Conservation (phyloP, 2,888 invertebrate genomes). For the Polyommatus icarus region DNA sequence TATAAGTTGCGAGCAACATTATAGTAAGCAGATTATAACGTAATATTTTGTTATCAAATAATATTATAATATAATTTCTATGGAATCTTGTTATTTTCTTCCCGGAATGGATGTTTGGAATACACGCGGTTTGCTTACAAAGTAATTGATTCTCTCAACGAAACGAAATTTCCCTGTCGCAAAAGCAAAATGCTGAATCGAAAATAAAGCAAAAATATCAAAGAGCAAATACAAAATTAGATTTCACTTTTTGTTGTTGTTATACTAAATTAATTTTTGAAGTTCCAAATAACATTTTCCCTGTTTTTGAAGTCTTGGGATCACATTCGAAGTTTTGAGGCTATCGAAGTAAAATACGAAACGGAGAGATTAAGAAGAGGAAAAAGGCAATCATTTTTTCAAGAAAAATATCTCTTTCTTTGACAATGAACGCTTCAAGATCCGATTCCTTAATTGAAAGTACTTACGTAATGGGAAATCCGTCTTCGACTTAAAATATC, state of each 20-base stretch:
- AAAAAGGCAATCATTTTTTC: neutral
- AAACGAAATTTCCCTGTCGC: neutral
- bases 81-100: neutral
- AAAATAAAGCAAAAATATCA: neutral
- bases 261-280: slow-evolving; percentile 7
- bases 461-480: slow-evolving; percentile 33
- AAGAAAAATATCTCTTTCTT: slow-evolving; percentile 28
- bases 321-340: neutral
- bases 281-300: neutral
- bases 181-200: neutral
- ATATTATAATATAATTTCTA: neutral
- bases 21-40: no score
- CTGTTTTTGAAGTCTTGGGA: neutral
- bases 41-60: neutral
- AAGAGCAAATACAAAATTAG: neutral
- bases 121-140: neutral
- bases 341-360: slow-evolving; percentile 7
- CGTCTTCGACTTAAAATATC: slow-evolving; percentile 1
- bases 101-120: neutral
- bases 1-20: no score
- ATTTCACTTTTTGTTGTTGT: neutral
- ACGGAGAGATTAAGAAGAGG: slow-evolving; percentile 6
- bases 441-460: slow-evolving; percentile 34
- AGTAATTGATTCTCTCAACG: neutral
- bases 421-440: slow-evolving; percentile 25